Base-by-base conservation (phyloP, 2,888 invertebrate genomes). In the Nomada ferruginata region DNA sequence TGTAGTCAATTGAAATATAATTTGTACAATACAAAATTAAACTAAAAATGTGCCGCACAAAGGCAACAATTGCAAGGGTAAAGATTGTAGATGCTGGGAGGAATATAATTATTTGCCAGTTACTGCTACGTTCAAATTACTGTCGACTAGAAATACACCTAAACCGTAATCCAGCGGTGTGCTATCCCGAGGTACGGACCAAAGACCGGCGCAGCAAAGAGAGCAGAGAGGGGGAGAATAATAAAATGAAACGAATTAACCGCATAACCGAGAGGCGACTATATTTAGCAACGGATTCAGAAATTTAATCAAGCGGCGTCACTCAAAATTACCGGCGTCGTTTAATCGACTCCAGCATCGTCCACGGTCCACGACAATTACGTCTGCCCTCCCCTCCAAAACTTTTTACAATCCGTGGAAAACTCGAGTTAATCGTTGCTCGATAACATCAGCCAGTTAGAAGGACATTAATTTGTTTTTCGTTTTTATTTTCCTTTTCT, bases 261-360 rank as follows among this genome's bases (percentile, higher is more conserved):
- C 68, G 66, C 61, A 36, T 76, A 61, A 76, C 53, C 68, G 66
- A 23, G 61, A 18, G 26, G 23, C 36, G 53, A 53, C 13, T 70
- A 63, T 55, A 70, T 70, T 70, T 53, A 76, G 76, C 78, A 44
- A 65, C 61, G 61, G 53, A 61, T 61, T 76, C 76, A 76, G 68
- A 78, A 78, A 78, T 78, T 78, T 76, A 68, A 78, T 78, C 76
- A 76, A 76, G 53, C 68, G 44, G 55, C 61, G 78, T 78, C 78
- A 63, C 66, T 78, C 66, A 78, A 61, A 76, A 76, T 78, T 68
- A 68, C 61, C 68, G 15, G 23, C 15, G 55, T 26, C 68, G 76
- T 68, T 76, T 78, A 75, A 78, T 76, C 77, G 61, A 65, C 47
- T 44, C 44, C 9, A 15, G 74, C 66, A 60, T 75, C 75, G 76